A percentile compares a stretch with the other conserved stretches of the same genome.
These are phyloP conservation scores for Betta splendens DNA, from an alignment of 2,797 vertebrate species.

Conservation along the genomic window DNA sequence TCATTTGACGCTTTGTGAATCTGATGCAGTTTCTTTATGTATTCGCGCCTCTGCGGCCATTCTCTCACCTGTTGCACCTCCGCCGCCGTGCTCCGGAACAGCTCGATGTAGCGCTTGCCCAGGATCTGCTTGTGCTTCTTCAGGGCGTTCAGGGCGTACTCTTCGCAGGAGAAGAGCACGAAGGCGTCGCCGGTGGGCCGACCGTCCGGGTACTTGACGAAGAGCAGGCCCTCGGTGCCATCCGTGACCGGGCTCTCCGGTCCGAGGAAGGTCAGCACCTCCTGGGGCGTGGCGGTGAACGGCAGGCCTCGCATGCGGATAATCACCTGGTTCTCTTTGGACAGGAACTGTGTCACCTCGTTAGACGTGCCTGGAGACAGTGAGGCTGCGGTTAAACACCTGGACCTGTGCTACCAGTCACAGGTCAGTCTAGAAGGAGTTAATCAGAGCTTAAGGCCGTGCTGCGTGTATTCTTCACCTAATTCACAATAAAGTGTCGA, in stretches of 20 bases:
- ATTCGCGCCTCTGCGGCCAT: too few relatives aligned
- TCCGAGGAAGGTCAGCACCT: slow-evolving; percentile 92
- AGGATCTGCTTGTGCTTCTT: slow-evolving; percentile 98
- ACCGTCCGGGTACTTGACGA: slow-evolving; percentile 96
- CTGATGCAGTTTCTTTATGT: too few relatives aligned
- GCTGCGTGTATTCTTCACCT: too few relatives aligned
- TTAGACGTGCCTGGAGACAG: slow-evolving; percentile 89
- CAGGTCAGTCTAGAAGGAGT: too few relatives aligned
- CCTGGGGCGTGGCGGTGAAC: slow-evolving; percentile 89
- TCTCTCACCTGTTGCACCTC: slow-evolving; percentile 90
- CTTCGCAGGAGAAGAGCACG: slow-evolving; percentile 95
- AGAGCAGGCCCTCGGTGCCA: slow-evolving; percentile 90
- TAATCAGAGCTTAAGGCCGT: too few relatives aligned
- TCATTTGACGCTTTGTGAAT: too few relatives aligned
- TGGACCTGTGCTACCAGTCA: too few relatives aligned
- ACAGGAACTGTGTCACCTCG: slow-evolving; percentile 96
- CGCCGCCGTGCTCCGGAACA: slow-evolving; percentile 95
- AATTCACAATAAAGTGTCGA: too few relatives aligned
- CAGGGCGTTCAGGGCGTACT: slow-evolving; percentile 93
- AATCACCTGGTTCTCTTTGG: slow-evolving; percentile 96
- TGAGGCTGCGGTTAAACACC: slow-evolving; percentile 5
- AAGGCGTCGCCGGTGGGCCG: slow-evolving; percentile 96
- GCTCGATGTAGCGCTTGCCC: slow-evolving; percentile 96
- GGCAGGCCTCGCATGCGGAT: slow-evolving; percentile 94
- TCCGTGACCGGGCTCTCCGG: slow-evolving; percentile 91